Conservation (phyloP, 2,797 vertebrate genomes). For the Mus minutoides region DNA sequence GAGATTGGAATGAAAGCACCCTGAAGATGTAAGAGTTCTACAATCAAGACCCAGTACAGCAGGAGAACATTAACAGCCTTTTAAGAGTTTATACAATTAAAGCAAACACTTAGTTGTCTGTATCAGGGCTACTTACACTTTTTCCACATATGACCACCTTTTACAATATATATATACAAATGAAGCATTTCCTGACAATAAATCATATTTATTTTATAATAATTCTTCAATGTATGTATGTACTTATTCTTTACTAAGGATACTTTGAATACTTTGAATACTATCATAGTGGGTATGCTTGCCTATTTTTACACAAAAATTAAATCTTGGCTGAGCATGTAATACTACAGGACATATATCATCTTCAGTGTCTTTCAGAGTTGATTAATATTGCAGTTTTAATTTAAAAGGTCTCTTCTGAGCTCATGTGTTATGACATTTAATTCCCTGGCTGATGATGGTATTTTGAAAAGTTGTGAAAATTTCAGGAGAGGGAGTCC, state of each 20-base stretch:
- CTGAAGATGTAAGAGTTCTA: background rate
- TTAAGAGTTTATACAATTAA: slow-evolving; percentile 40
- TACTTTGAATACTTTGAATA: background rate
- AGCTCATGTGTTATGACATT: background rate
- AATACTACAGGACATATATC: background rate
- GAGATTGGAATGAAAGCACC: background rate
- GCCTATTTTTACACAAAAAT: background rate
- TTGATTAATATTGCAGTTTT: background rate
- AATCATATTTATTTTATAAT: background rate
- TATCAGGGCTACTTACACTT: background rate
- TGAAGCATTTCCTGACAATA: background rate
- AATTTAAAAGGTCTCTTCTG: background rate
- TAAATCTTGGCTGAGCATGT: background rate
- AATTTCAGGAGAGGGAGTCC: background rate
- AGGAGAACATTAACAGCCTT: background rate
- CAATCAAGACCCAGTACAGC: slow-evolving; percentile 16
- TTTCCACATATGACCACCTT: background rate
- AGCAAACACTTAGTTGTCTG: background rate
- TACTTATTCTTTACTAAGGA: background rate
- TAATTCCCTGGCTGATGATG: background rate
- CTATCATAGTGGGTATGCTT: background rate
- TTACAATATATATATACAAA: background rate
- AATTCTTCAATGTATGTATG: background rate
- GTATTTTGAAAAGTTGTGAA: background rate
- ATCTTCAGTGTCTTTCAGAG: background rate